Evolutionary conservation across 2,888 invertebrate genomes (phyloP).

Genomic region (Erebia aethiops): DNA sequence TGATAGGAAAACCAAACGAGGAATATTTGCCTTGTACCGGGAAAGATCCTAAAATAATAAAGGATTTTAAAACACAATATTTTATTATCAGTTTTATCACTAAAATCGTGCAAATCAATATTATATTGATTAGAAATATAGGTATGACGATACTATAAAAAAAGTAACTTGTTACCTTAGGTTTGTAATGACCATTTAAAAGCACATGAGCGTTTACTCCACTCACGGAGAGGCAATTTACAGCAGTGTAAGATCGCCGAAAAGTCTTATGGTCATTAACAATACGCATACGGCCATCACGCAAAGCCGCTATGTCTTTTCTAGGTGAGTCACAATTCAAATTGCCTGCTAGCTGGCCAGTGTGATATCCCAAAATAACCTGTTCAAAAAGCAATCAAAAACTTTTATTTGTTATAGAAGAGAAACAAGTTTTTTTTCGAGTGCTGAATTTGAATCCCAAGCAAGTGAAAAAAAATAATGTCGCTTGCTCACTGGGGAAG

Average conservation of each 20-base stretch:
- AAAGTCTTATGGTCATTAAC: constrained; percentile 82
- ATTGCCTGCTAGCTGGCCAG: constrained; percentile 87
- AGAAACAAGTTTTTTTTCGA: too few relatives aligned
- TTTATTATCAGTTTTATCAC: too few relatives aligned
- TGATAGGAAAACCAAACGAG: constrained; percentile 60
- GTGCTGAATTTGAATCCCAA: too few relatives aligned
- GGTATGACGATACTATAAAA: background rate
- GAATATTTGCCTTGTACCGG: constrained; percentile 58
- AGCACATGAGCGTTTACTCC: constrained; percentile 64
- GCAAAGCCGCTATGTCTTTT: constrained; percentile 73
- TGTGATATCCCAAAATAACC: constrained; percentile 85
- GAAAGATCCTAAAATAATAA: constrained; percentile 49
- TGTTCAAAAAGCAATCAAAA: constrained; percentile 45
- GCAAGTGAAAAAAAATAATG: too few relatives aligned
- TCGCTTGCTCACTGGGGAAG: too few relatives aligned
- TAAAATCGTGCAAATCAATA: too few relatives aligned
- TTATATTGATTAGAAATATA: background rate
- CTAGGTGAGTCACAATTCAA: constrained; percentile 85
- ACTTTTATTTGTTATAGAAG: too few relatives aligned
- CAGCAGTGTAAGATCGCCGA: constrained; percentile 71
- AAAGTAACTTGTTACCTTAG: constrained; percentile 52
- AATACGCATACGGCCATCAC: constrained; percentile 80
- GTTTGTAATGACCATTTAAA: constrained; percentile 59
- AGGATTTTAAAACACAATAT: background rate
- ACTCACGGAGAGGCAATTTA: constrained; percentile 62